A percentile compares a stretch with the other conserved stretches of the same genome.
These are phyloP conservation scores for Dinomys branickii DNA, from an alignment of 2,113 vertebrate genomes.

Conservation along the genomic window DNA sequence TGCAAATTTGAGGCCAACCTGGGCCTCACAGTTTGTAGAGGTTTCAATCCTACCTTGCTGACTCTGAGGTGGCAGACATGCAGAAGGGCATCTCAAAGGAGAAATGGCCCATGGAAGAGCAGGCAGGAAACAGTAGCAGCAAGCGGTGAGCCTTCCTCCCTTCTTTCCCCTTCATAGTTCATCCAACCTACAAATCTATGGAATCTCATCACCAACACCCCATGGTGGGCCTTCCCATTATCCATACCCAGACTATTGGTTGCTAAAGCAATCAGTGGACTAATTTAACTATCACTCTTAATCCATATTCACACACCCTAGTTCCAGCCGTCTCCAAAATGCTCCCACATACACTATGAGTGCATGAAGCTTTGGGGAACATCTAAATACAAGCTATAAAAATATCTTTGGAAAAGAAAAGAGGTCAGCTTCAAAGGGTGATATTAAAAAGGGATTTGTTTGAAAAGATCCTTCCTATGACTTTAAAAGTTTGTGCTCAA, in stretches of 20 bases:
- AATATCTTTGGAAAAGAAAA: neutral
- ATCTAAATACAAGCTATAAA: neutral
- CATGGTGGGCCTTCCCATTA: neutral
- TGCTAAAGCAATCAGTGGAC: neutral
- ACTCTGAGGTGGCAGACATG: neutral
- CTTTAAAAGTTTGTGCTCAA: neutral
- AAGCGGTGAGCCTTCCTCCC: neutral
- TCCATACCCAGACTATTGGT: neutral
- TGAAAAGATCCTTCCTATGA: neutral
- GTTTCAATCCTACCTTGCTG: neutral
- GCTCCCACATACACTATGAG: neutral
- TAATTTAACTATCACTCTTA: neutral
- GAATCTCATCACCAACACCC: neutral
- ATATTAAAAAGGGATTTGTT: neutral
- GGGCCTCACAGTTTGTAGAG: no score
- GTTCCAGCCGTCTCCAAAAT: neutral
- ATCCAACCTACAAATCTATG: neutral
- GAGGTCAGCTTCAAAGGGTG: neutral
- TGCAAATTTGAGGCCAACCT: no score
- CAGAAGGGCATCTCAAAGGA: neutral
- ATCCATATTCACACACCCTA: neutral
- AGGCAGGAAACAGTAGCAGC: neutral
- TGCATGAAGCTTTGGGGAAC: neutral
- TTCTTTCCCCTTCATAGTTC: neutral
- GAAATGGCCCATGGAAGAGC: neutral